Evolutionary conservation across 1,140 invertebrate genomes (phyloP), one percentile per base, ranked within the genome.

Genomic region (Drosophila triauraria): DNA sequence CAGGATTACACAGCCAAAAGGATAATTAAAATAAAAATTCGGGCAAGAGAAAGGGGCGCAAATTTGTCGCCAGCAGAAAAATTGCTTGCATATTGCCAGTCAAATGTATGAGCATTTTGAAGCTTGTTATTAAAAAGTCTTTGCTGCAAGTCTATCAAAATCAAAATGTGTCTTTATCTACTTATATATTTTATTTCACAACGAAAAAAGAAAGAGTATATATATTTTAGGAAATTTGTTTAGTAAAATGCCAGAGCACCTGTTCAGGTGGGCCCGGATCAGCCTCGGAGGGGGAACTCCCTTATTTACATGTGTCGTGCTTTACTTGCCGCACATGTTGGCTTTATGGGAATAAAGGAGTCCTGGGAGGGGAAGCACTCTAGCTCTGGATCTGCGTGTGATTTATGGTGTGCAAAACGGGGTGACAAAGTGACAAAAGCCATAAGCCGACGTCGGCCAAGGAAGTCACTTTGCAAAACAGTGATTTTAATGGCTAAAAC

Each of bases 391-490:
- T n/a, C 51, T 58, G 43, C 54, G 71, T 82, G 83, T 62, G 67
- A 87, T 88, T 88, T 87, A 88, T 75, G 80, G 47, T 61, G 62
- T 80, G 79, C 79, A 82, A 87, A 75, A 82, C 81, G 75, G 76
- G 61, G 60, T 50, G 79, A 76, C 83, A 86, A 54, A 53, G 59
- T 68, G 74, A 75, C 78, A 85, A 85, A 57, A 77, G 57, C 58
- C 50, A 68, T 70, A 82, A 86, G 74, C 57, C 57, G 51, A 40
- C 4, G 27, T 32, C 32, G 27, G 63, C 32, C 30, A 30, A 40
- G 67, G 65, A 71, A 72, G 44, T 59, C 38, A 59, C 69, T 59
- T 72, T 30, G 53, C 51, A 23, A 71, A 72, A 71, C 69, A 20
- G 44, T 54, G 60, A 79, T 59, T 65, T 65, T 56, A 25, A 56